Percentiles rank a stretch among this genome's conserved stretches.
Evolutionary conservation across 2,888 invertebrate genomes (phyloP).

Genomic region (Acrobasis repandana): DNA sequence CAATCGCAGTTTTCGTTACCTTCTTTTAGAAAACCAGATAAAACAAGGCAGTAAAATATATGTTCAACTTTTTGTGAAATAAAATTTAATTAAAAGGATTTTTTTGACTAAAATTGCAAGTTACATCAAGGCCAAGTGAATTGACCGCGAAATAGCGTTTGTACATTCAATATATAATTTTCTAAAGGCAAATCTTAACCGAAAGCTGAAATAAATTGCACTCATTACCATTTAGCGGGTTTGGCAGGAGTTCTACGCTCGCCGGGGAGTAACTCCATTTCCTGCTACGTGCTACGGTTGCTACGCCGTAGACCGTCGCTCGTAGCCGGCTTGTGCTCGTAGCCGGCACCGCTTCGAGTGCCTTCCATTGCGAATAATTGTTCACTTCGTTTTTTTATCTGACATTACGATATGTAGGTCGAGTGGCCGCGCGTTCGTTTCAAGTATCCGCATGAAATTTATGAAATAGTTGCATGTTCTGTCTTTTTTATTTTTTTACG

Average conservation of each 20-base stretch:
- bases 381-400: constrained; percentile 53
- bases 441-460: constrained; percentile 26
- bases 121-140: constrained; percentile 7
- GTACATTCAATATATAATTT: constrained; percentile 25
- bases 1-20: too few relatives aligned
- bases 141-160: constrained; percentile 17
- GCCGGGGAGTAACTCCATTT: constrained; percentile 71
- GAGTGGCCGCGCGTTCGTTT: constrained; percentile 39
- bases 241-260: constrained; percentile 67
- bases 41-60: not conserved
- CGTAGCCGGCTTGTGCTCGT: constrained; percentile 48
- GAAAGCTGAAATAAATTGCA: constrained; percentile 55
- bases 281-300: constrained; percentile 71
- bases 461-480: constrained; percentile 19
- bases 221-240: constrained; percentile 70
- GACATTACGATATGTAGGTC: constrained; percentile 52
- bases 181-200: constrained; percentile 37
- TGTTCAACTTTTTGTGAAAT: not conserved
- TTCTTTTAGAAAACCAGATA: not conserved
- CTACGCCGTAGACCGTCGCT: constrained; percentile 54
- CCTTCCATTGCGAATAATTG: constrained; percentile 62
- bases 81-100: not conserved
- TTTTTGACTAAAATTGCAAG: not conserved
- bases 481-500: constrained; percentile 1
- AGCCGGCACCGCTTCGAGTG: constrained; percentile 59